These are phyloP conservation scores for Limanda limanda DNA, from an alignment of 2,113 vertebrate species.

Conservation along the genomic window DNA sequence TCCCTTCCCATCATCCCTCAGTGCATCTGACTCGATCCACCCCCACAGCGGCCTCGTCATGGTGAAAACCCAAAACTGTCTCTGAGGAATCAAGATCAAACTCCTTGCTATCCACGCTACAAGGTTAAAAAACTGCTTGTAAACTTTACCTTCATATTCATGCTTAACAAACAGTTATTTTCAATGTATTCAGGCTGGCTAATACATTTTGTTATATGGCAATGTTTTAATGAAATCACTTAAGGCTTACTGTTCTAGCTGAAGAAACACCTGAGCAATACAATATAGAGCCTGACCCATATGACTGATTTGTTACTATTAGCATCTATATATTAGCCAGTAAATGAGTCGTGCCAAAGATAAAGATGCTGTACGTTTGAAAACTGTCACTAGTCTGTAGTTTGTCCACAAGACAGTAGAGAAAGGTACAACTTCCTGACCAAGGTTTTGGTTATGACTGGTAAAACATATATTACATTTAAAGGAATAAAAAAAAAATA, in stretches of 20 bases:
- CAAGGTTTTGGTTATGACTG: too few relatives aligned
- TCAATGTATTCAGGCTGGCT: background rate
- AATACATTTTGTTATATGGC: background rate
- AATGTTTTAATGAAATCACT: background rate
- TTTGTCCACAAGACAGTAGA: too few relatives aligned
- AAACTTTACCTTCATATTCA: background rate
- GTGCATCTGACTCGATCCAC: conserved; percentile 31
- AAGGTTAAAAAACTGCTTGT: background rate
- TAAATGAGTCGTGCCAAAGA: too few relatives aligned
- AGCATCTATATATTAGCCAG: too few relatives aligned
- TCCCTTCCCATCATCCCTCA: conserved; percentile 46
- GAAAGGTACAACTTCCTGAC: too few relatives aligned
- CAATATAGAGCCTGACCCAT: too few relatives aligned
- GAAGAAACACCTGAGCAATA: background rate
- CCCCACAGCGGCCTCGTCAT: conserved; percentile 11
- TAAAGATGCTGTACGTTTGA: too few relatives aligned
- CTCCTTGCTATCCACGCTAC: background rate
- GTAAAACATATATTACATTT: too few relatives aligned
- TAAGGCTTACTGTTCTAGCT: background rate
- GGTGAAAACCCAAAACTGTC: conserved; percentile 5
- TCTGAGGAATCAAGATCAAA: conserved; percentile 27
- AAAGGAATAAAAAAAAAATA: too few relatives aligned
- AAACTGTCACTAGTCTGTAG: too few relatives aligned
- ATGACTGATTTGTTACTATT: too few relatives aligned
- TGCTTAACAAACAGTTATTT: background rate